Evolutionary conservation across 2,888 invertebrate species (phyloP).

Genomic region (Caenorhabditis sinica): DNA sequence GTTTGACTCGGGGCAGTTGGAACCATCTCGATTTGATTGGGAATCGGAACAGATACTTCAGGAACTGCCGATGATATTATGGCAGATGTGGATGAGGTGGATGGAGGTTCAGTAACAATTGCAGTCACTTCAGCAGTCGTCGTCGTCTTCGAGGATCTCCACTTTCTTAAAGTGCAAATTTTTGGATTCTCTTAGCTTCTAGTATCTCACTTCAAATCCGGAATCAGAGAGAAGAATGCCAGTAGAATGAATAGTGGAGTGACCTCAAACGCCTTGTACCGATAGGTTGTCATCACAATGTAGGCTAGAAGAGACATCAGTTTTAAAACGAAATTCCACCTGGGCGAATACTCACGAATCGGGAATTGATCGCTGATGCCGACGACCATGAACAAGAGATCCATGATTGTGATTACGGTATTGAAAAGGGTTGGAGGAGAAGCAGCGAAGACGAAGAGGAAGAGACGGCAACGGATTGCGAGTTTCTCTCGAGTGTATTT

Average conservation of each 20-base stretch:
- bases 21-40: constrained; percentile 12
- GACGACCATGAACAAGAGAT: constrained; percentile 57
- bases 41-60: constrained; percentile 26
- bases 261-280: constrained; percentile 56
- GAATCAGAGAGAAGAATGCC: constrained; percentile 53
- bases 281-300: constrained; percentile 58
- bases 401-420: constrained; percentile 57
- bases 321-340: not conserved
- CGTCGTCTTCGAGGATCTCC: not conserved
- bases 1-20: not conserved
- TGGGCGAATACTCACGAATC: constrained; percentile 40
- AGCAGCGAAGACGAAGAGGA: constrained; percentile 42
- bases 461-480: constrained; percentile 41
- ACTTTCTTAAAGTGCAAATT: constrained; percentile 15
- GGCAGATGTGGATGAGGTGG: constrained; percentile 1
- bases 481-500: constrained; percentile 36
- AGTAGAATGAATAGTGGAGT: constrained; percentile 54
- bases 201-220: constrained; percentile 47
- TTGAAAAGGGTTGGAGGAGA: constrained; percentile 57
- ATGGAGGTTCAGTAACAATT: constrained; percentile 30
- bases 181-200: too few species aligned
- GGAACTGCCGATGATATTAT: not conserved
- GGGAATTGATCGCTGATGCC: constrained; percentile 55
- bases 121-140: constrained; percentile 31
- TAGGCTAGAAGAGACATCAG: constrained; percentile 42